Percentiles rank a stretch among this genome's conserved stretches.
Conservation (phyloP, 2,797 vertebrate species). For the Pachyuromys duprasi region DNA sequence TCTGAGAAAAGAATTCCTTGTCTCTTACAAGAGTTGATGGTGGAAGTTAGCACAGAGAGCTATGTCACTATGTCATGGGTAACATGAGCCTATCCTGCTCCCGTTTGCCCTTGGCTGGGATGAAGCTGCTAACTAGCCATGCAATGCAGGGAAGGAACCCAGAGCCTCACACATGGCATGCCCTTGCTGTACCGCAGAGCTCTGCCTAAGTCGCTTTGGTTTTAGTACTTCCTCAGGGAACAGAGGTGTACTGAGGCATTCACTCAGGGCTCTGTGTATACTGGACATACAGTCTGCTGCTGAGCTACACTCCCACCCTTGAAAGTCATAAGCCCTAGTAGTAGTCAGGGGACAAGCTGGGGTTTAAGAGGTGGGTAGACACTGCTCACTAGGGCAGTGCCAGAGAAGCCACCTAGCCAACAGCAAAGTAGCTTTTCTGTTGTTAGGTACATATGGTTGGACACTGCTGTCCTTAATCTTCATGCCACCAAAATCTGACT, state of each 20-base stretch:
- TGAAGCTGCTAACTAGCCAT: neutral
- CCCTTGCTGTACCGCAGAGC: neutral
- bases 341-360: neutral
- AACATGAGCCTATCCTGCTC: neutral
- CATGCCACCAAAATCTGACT: neutral
- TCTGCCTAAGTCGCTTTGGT: neutral
- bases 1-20: neutral
- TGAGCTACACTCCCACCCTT: neutral
- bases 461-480: neutral
- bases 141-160: neutral
- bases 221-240: neutral
- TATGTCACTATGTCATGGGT: neutral
- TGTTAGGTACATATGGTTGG: accelerated
- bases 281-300: neutral
- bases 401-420: neutral
- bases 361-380: neutral
- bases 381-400: neutral
- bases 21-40: too few species aligned
- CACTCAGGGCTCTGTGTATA: neutral
- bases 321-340: neutral
- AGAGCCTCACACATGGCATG: neutral
- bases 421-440: neutral
- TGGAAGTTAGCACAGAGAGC: neutral
- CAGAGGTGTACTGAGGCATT: neutral
- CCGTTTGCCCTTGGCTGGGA: neutral